These are phyloP conservation scores for Homalodisca vitripennis DNA, from an alignment of 1,140 invertebrate species.

Conservation along the genomic window DNA sequence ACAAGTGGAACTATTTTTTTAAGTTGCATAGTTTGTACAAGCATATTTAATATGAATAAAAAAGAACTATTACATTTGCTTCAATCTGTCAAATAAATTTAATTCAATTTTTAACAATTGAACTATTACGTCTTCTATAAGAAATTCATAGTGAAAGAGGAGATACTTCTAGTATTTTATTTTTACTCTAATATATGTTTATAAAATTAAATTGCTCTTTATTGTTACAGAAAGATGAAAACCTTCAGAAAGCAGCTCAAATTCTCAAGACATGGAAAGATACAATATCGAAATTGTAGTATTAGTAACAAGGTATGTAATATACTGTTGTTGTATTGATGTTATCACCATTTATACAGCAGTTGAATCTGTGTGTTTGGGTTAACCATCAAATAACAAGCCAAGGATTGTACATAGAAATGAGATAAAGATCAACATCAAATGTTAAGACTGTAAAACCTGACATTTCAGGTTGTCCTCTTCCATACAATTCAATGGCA, in stretches of 20 bases:
- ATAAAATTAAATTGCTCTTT: too few relatives aligned
- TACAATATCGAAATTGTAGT: slow-evolving; percentile 1
- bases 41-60: slow-evolving; percentile 14
- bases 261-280: slow-evolving; percentile 58
- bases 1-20: not conserved
- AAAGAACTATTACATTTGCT: not conserved
- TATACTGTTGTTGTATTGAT: too few relatives aligned
- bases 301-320: too few relatives aligned
- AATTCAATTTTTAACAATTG: slow-evolving; percentile 28
- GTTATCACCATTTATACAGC: too few relatives aligned
- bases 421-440: too few relatives aligned
- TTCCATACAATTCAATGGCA: too few relatives aligned
- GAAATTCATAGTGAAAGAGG: not conserved
- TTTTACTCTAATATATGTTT: too few relatives aligned
- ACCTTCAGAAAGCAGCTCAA: slow-evolving; percentile 65
- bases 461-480: too few relatives aligned
- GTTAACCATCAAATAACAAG: too few relatives aligned
- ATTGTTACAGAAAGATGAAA: slow-evolving; percentile 74
- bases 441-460: too few relatives aligned
- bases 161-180: not conserved
- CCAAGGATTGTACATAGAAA: too few relatives aligned
- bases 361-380: too few relatives aligned
- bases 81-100: slow-evolving; percentile 4
- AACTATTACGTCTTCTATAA: not conserved
- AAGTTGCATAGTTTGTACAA: not conserved